Percentiles rank a stretch among this genome's conserved stretches.
phyloP scores from a whole-genome alignment of 2,113 vertebrate species.

The Sarotherodon lohbergeri region DNA sequence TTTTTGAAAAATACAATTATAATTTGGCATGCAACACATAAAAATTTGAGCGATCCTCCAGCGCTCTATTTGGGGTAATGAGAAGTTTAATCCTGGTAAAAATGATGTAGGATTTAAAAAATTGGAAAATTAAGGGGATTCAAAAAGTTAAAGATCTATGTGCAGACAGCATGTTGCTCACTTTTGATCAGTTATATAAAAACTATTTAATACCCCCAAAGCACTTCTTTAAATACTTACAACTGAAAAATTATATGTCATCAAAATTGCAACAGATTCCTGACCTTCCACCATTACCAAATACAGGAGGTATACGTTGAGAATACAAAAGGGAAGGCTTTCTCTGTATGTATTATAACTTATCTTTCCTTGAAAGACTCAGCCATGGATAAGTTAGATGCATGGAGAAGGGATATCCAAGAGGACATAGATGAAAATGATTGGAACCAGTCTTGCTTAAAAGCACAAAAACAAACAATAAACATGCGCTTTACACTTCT shows the following conservation, averaged over 20 bases:
- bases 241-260: background rate
- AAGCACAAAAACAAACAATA: background rate
- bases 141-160: background rate
- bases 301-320: background rate
- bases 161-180: background rate
- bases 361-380: background rate
- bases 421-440: background rate
- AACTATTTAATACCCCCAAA: background rate
- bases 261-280: background rate
- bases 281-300: background rate
- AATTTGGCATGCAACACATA: background rate
- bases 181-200: background rate
- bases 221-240: background rate
- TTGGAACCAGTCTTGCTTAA: background rate
- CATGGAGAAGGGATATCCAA: background rate
- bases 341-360: background rate
- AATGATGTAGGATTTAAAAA: background rate
- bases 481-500: background rate
- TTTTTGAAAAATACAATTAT: background rate
- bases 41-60: background rate
- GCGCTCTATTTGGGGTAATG: background rate
- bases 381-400: background rate
- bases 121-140: background rate
- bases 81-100: background rate
- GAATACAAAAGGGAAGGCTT: background rate